These are phyloP conservation scores for Eretmochelys imbricata DNA, from an alignment of 2,113 vertebrate species.

Conservation along the genomic window DNA sequence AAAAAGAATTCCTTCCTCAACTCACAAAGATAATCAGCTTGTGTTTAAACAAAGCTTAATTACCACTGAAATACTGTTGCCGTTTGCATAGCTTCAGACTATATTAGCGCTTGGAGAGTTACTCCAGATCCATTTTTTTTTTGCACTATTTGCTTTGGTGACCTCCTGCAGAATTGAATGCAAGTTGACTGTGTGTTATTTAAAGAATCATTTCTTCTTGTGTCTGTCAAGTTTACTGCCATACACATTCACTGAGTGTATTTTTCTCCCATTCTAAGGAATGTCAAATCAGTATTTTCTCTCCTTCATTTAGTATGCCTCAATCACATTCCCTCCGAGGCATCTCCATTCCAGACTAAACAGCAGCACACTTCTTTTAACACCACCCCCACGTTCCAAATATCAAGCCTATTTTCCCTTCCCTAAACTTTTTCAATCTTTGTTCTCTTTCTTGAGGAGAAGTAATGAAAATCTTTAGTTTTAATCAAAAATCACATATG, in stretches of 20 bases:
- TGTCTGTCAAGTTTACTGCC: neutral
- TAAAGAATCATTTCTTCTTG: neutral
- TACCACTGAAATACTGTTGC: neutral
- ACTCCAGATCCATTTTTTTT: neutral
- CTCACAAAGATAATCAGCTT: accelerated
- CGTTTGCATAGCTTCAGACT: neutral
- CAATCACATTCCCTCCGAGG: neutral
- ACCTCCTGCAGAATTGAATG: neutral
- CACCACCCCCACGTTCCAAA: accelerated
- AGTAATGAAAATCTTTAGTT: neutral
- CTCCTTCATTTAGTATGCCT: neutral
- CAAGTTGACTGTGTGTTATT: neutral
- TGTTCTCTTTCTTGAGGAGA: neutral
- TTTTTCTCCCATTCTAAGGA: neutral
- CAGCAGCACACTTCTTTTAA: neutral
- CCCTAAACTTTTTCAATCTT: neutral
- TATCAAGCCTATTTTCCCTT: slow-evolving; percentile 14
- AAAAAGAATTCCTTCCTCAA: neutral
- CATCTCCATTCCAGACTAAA: neutral
- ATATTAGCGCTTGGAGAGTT: neutral
- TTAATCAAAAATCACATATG: neutral
- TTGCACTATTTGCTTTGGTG: neutral
- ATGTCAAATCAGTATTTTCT: neutral
- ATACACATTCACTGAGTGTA: neutral
- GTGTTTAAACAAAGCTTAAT: neutral